Base-by-base conservation (phyloP, 2,113 vertebrate species). In the Scalopus aquaticus region DNA sequence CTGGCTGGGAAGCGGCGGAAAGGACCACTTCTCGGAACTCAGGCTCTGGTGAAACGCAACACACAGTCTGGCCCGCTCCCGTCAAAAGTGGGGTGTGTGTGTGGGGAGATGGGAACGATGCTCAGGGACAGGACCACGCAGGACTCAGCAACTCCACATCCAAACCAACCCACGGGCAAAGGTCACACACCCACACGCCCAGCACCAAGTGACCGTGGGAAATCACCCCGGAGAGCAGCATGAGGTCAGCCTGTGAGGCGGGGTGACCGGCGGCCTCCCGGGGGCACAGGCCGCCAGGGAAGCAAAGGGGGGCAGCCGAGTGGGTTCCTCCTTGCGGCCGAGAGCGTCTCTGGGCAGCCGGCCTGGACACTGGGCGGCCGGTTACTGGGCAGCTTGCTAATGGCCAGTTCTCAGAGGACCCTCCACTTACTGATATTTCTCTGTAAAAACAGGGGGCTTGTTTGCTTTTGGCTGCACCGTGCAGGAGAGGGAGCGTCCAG, bases 101-200 rank as follows among this genome's bases (percentile, higher is more conserved):
- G n/a, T 22, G 17, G 82, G 16, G 0, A 37, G 2, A 56, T n/a
- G 22, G 12, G 35, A 5, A 0, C 3, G 0, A 26, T 9, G 1
- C 15, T 46, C 69, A 37, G 35, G 28, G 32, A n/a, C 15, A 12
- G 26, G 58, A 58, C 19, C 2, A 16, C 1, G 12, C 9, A 80
- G 58, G 28, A 19, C n/a, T 58, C 42, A 73, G 73, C 54, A 37
- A 78, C 8, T 30, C 44, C n/a, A 28, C 3, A 32, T 11, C 49
- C 49, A 39, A 35, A 54, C 6, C 5, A 91, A 46, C 6, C 42
- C 22, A 19, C 0, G 84, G 60, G 51, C 84, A 32, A 5, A 22
- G 49, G 3, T 17, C 16, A 16, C 2, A 8, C 58, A 20, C 35
- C 11, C 13, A 22, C 7, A 64, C 72, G 32, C 30, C 37, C 65